A percentile compares a stretch with the other conserved stretches of the same genome.
Conservation (phyloP, 2,113 vertebrate genomes). For the Columba livia region DNA sequence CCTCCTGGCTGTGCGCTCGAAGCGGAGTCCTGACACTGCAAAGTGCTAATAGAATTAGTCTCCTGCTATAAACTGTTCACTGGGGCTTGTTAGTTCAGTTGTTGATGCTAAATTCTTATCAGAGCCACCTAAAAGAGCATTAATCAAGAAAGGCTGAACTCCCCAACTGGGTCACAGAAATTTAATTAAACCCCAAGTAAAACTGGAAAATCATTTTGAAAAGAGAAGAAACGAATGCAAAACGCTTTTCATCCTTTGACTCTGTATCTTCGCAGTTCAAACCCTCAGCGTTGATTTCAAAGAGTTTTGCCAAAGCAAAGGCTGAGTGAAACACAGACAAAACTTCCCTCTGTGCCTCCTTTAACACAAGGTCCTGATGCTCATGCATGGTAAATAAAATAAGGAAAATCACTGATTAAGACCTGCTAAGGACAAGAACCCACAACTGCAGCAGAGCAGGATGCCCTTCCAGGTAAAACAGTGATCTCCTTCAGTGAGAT, state of each 20-base stretch:
- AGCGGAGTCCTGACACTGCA: slow-evolving; percentile 50
- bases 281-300: neutral
- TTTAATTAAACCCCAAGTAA: slow-evolving; percentile 63
- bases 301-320: slow-evolving; percentile 8
- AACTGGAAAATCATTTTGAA: slow-evolving; percentile 56
- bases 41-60: slow-evolving; percentile 61
- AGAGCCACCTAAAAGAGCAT: slow-evolving; percentile 62
- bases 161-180: slow-evolving; percentile 41
- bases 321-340: neutral
- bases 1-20: neutral
- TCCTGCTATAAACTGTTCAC: slow-evolving; percentile 44
- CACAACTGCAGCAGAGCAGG: neutral
- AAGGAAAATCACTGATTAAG: neutral
- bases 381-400: neutral
- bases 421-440: neutral
- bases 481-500: neutral
- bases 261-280: neutral
- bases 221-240: slow-evolving; percentile 36
- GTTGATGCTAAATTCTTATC: slow-evolving; percentile 65
- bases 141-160: slow-evolving; percentile 61
- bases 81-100: slow-evolving; percentile 57
- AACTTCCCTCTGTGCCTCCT: neutral
- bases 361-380: neutral
- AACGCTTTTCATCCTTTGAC: slow-evolving; percentile 26
- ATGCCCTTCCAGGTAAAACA: neutral